Conservation (phyloP, 2,113 vertebrate genomes). For the Gnathonemus longibarbis region DNA sequence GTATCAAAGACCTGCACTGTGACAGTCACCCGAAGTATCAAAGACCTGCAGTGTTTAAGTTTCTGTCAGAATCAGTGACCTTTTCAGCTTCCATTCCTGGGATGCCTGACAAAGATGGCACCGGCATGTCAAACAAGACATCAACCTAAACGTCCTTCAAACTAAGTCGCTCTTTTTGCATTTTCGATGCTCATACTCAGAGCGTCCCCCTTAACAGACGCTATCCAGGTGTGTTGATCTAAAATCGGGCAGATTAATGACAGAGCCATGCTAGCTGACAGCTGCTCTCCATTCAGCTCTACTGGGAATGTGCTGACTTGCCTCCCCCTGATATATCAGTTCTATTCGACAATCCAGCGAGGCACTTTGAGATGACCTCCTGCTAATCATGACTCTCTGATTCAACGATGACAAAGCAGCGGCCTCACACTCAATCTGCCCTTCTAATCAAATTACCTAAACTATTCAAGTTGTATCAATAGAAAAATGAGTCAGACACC, state of each 20-base stretch:
- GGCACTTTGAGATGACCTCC: neutral
- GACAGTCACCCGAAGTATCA: neutral
- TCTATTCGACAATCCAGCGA: neutral
- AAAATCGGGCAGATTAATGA: neutral
- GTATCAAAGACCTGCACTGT: conserved; percentile 1
- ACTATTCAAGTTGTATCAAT: neutral
- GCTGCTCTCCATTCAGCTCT: neutral
- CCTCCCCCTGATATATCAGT: neutral
- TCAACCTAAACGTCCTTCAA: neutral
- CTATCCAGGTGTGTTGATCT: neutral
- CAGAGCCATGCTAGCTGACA: neutral
- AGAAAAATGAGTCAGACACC: neutral
- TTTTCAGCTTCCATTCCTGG: conserved; percentile 5
- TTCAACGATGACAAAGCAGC: neutral
- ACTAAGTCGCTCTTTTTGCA: neutral
- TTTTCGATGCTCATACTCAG: neutral
- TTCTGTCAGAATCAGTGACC: conserved; percentile 2
- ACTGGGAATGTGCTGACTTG: neutral
- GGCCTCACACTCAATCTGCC: neutral
- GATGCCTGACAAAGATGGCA: neutral
- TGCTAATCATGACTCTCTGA: neutral
- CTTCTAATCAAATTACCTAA: neutral
- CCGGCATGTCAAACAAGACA: neutral
- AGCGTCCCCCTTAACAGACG: neutral
- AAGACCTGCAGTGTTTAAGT: neutral